Evolutionary conservation across 2,113 vertebrate genomes (phyloP), one percentile per base, ranked within the genome.

Genomic region (Pipra filicauda): DNA sequence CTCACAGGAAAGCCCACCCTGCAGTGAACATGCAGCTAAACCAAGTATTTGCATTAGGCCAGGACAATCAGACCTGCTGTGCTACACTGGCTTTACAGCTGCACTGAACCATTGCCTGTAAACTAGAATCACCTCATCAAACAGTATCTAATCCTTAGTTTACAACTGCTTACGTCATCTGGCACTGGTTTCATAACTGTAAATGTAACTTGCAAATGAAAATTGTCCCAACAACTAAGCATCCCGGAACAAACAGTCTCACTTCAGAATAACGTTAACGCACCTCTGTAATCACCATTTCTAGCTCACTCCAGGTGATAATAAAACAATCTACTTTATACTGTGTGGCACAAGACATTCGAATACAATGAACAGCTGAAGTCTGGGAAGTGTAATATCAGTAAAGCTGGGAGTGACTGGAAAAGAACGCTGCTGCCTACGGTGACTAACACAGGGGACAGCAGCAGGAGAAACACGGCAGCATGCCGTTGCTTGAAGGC

Each of bases 1-100:
- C n/a, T 43, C 17, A 3, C 16, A 23, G 49, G 41, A 52, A 28
- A 23, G 75, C 23, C 23, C 5, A 1, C 0, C 1, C 11, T 4
- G 46, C 4, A 3, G 4, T 9, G 26, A 66, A 28, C 9, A 3
- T 20, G 11, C 23, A 4, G 44, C 24, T 46, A 59, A 44, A 23
- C 28, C 0, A 1, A 20, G 28, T 3, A 6, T 8, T 31, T 27
- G 39, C 1, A 0, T 22, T 39, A 35, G 61, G 44, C 61, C 69
- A 48, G 48, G 46, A 19, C 15, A 18, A 24, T 3, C 5, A 5
- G 35, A 74, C 26, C 23, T 2, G 4, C 8, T 27, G 23, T 1
- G 35, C 46, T 20, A 46, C 16, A 3, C 59, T 27, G 13, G 10
- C 55, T 54, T 66, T n/a, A 62, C 5, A 3, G 33, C 20, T 4